These are phyloP conservation scores for Nezara viridula DNA, from an alignment of 2,888 invertebrate genomes.

Conservation along the genomic window DNA sequence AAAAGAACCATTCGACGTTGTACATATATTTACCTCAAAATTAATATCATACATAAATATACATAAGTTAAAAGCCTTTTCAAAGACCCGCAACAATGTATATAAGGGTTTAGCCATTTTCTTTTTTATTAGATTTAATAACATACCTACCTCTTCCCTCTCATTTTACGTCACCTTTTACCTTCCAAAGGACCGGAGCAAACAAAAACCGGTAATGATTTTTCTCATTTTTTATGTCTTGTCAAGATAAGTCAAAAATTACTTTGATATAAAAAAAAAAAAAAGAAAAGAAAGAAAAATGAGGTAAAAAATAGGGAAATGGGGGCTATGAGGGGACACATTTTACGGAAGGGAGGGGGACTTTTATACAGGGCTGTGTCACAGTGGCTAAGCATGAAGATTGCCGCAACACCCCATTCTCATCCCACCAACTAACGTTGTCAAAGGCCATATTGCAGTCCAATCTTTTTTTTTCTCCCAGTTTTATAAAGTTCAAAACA, in stretches of 20 bases:
- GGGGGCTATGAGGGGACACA: slow-evolving; percentile 15
- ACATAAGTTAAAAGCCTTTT: background rate
- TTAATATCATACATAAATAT: background rate
- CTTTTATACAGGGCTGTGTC: slow-evolving; percentile 23
- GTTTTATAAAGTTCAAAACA: background rate
- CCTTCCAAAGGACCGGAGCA: background rate
- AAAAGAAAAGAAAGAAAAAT: background rate
- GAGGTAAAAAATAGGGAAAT: slow-evolving; percentile 13
- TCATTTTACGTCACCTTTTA: slow-evolving; percentile 21
- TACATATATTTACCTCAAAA: no score
- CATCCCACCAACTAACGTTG: background rate
- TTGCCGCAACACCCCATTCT: slow-evolving; percentile 35
- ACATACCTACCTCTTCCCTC: slow-evolving; percentile 7
- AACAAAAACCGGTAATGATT: slow-evolving; percentile 26
- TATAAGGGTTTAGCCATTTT: slow-evolving; percentile 16
- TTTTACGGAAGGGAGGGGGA: slow-evolving; percentile 20
- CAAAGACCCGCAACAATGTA: background rate
- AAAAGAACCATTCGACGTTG: no score
- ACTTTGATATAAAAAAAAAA: background rate
- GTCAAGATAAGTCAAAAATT: slow-evolving; percentile 25
- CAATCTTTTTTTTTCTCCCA: background rate
- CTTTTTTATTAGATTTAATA: slow-evolving; percentile 26
- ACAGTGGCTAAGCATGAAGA: slow-evolving; percentile 32
- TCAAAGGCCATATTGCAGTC: slow-evolving; percentile 4
- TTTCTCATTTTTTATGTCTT: slow-evolving; percentile 16